Percentiles rank a stretch among this genome's conserved stretches.
phyloP scores from a whole-genome alignment of 2,113 vertebrate species.

The Romanogobio albipinnatus region DNA sequence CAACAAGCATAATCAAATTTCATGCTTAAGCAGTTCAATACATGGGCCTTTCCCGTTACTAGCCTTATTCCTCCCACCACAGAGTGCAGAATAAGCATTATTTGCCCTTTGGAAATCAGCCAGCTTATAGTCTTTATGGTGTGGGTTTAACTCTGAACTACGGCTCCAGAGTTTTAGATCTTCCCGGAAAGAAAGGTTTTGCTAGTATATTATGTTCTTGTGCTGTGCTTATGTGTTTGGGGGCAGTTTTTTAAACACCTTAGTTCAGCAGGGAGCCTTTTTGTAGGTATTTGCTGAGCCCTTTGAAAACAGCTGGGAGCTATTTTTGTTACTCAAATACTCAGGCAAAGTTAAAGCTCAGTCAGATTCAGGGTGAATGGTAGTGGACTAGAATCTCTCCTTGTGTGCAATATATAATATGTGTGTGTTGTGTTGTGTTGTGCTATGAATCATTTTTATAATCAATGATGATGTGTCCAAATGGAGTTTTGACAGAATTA shows the following conservation, averaged over 20 bases:
- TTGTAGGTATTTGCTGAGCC: constrained; percentile 33
- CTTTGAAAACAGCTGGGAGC: constrained; percentile 35
- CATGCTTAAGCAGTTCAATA: constrained; percentile 67
- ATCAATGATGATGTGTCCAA: not conserved
- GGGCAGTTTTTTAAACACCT: not conserved
- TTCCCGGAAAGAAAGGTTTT: not conserved
- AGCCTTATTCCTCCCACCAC: constrained; percentile 49
- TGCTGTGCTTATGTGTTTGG: not conserved
- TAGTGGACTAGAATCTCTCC: not conserved
- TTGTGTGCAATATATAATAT: not conserved
- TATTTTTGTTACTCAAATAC: constrained; percentile 35
- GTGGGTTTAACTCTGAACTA: constrained; percentile 27
- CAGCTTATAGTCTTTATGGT: not conserved
- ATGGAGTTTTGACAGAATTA: not conserved
- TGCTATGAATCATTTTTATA: not conserved
- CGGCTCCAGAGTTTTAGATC: not conserved
- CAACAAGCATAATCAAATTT: constrained; percentile 67
- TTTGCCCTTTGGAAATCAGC: constrained; percentile 25
- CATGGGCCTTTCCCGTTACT: constrained; percentile 56
- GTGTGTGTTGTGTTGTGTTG: too few relatives aligned
- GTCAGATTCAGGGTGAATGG: not conserved
- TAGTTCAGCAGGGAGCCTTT: constrained; percentile 13
- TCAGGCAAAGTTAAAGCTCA: constrained; percentile 5
- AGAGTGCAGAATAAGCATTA: constrained; percentile 54
- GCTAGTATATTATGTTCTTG: not conserved